Base-by-base conservation (phyloP, 2,888 invertebrate species). In the Andrena fulva region DNA sequence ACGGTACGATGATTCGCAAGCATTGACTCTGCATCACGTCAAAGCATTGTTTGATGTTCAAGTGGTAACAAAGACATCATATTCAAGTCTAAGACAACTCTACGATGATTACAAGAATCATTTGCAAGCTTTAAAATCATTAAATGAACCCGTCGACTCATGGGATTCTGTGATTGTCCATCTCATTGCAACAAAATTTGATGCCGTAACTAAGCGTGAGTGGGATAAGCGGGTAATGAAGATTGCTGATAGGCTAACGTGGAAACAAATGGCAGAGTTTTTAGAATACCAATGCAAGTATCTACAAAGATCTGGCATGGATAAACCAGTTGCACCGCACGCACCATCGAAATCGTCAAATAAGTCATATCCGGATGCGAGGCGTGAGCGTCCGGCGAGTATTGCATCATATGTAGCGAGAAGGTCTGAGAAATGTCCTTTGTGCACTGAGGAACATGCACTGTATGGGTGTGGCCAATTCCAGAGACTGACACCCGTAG, bases 191-290 rank as follows among this genome's bases (percentile, higher is more conserved):
- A 60, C 1, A 3, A 31, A 60, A 29, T 29, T 60, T 29, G 60
- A 60, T 60, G 2, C 29, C 0, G 16, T 29, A 2, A 29, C n/a
- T 1, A 31, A 29, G 7, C 12, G 60, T 5, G n/a, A 60, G 31
- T 60, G 60, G 60, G 31, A 60, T 6, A 31, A 27, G 20, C 52
- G 2, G 20, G 7, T 52, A 52, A 52, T 52, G 60, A 60, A 60
- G 10, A 60, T 60, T 8, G 2, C 31, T 6, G 16, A 16, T 31
- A 6, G 16, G 7, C 27, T 20, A 52, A 20, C 52, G 16, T 52
- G 52, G 52, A 52, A 27, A 29, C 31, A 60, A 31, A 60, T 60
- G 31, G 16, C 60, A 31, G 60, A 60, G 7, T 60, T 60, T 6
- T 6, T 31, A 29, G 60, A 60, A 60, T 27, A 12, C 7, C 31